phyloP scores from a whole-genome alignment of 2,113 vertebrate species.

The Sakesphorus luctuosus region DNA sequence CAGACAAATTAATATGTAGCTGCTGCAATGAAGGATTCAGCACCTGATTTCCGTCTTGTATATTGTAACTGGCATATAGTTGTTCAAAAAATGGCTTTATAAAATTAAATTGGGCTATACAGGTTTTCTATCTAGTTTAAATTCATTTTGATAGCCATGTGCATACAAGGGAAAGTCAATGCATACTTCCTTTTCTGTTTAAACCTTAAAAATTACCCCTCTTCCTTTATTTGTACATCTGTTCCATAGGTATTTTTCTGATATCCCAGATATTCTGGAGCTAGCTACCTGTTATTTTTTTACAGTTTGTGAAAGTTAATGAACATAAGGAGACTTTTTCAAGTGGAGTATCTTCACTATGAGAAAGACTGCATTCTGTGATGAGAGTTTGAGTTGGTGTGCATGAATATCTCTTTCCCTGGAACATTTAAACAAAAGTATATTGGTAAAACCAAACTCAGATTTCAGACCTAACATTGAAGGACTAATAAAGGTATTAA shows the following conservation, averaged over 20 bases:
- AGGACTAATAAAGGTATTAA: background rate
- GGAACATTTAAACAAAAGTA: background rate
- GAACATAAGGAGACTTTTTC: background rate
- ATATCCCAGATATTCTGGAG: background rate
- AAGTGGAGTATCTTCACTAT: background rate
- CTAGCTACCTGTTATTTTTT: background rate
- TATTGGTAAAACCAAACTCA: background rate
- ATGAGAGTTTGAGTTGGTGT: background rate
- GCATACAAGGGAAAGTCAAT: background rate
- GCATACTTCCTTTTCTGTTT: background rate
- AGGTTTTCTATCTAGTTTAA: background rate
- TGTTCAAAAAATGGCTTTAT: background rate
- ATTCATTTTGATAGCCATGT: background rate
- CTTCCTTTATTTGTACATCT: background rate
- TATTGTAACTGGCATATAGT: background rate
- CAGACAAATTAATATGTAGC: slow-evolving; percentile 1
- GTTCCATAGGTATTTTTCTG: background rate
- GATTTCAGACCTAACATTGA: background rate
- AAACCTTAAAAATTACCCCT: background rate
- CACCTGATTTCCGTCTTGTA: background rate
- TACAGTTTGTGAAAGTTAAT: background rate
- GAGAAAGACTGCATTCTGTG: background rate
- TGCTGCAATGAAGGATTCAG: background rate
- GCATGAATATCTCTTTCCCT: background rate
- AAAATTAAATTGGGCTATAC: background rate